Percentiles rank a stretch among this genome's conserved stretches.
phyloP scores from a whole-genome alignment of 2,888 invertebrate species.

The Helicoverpa assulta region DNA sequence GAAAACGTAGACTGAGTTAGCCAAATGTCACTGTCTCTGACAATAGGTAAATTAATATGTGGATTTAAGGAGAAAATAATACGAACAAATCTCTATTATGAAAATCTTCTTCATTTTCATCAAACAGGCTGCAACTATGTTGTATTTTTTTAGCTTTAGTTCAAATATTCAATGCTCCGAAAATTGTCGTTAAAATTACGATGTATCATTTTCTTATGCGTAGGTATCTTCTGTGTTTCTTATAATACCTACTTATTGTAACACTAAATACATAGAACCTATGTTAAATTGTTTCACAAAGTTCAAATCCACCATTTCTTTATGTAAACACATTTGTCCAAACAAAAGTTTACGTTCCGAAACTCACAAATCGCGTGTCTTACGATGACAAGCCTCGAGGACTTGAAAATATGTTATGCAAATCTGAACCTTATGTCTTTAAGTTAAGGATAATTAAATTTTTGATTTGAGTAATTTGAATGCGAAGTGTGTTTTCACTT shows the following conservation, averaged over 20 bases:
- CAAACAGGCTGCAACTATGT: too few relatives aligned
- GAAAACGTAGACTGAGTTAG: too few relatives aligned
- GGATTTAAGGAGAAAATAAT: too few relatives aligned
- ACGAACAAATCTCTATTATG: too few relatives aligned
- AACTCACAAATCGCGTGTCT: conserved; percentile 71
- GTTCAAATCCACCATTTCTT: conserved; percentile 35
- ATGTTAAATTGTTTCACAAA: not conserved
- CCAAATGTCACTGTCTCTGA: too few relatives aligned
- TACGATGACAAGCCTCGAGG: conserved; percentile 47
- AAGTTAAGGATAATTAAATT: conserved; percentile 43
- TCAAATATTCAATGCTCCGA: too few relatives aligned
- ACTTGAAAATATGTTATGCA: conserved; percentile 18
- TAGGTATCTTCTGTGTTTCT: too few relatives aligned
- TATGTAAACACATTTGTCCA: conserved; percentile 53
- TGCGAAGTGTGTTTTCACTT: conserved; percentile 37
- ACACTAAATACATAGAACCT: conserved; percentile 9
- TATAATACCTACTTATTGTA: not conserved
- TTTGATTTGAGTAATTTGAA: conserved; percentile 37
- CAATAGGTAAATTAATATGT: too few relatives aligned
- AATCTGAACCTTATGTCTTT: conserved; percentile 33
- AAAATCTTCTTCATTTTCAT: too few relatives aligned
- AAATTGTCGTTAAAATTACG: not conserved
- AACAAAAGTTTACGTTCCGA: conserved; percentile 58
- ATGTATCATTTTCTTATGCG: not conserved
- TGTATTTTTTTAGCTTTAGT: too few relatives aligned